Evolutionary conservation across 2,888 invertebrate genomes (phyloP).

Genomic region (Plutella xylostella): DNA sequence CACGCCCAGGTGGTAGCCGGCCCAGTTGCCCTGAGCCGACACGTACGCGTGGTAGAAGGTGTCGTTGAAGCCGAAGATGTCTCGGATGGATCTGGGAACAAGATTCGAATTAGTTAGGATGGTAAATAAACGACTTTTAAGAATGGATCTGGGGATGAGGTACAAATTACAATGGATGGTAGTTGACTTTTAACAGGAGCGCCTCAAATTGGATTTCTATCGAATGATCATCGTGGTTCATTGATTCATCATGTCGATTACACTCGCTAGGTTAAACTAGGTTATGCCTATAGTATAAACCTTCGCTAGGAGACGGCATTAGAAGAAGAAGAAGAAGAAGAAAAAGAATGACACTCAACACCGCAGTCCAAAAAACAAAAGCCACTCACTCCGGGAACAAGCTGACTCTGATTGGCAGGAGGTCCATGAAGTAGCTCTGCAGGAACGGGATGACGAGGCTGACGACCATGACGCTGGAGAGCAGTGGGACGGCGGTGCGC

Average conservation of each 20-base stretch:
- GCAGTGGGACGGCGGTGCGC: constrained; percentile 39
- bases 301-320: no score
- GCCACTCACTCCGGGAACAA: constrained; percentile 58
- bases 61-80: constrained; percentile 59
- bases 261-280: no score
- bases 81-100: constrained; percentile 47
- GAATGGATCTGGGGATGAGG: no score
- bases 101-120: no score
- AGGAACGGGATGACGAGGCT: constrained; percentile 56
- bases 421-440: constrained; percentile 58
- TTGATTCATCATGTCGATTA: no score
- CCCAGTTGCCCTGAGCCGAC: constrained; percentile 62
- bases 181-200: no score
- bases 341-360: neutral
- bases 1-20: constrained; percentile 58
- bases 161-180: no score
- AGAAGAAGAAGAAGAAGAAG: neutral
- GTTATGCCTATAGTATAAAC: no score
- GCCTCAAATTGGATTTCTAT: no score
- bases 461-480: constrained; percentile 43
- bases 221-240: no score
- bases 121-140: no score
- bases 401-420: constrained; percentile 54
- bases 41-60: constrained; percentile 63
- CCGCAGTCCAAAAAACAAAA: neutral